These are phyloP conservation scores for Polydrusus tereticollis DNA, from an alignment of 2,888 invertebrate genomes.

Conservation along the genomic window DNA sequence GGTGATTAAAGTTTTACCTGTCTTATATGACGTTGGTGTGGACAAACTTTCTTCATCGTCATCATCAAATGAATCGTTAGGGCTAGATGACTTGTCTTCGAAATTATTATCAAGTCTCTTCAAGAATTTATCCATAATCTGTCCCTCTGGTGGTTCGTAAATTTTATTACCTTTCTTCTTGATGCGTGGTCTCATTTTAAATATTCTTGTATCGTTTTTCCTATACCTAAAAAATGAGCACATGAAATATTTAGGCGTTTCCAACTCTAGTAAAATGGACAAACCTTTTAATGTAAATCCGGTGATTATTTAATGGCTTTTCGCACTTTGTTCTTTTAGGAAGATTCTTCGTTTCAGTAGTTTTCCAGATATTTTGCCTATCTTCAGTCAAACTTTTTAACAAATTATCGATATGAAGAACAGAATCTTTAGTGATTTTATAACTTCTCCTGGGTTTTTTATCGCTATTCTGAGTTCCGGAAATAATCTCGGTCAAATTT, in stretches of 20 bases:
- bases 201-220: constrained; percentile 51
- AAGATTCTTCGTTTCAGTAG: neutral
- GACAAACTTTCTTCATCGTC: constrained; percentile 43
- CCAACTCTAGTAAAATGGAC: too few species aligned
- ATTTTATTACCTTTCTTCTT: constrained; percentile 24
- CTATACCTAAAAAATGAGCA: constrained; percentile 76
- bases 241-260: too few species aligned
- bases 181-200: constrained; percentile 36
- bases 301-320: neutral
- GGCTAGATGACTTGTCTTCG: constrained; percentile 36
- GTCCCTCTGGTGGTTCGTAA: constrained; percentile 16
- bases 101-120: constrained; percentile 34
- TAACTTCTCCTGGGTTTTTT: constrained; percentile 7
- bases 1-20: constrained; percentile 35
- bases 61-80: constrained; percentile 3
- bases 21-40: constrained; percentile 50
- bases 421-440: constrained; percentile 15
- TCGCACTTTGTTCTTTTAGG: neutral
- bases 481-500: too few species aligned
- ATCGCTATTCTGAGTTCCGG: neutral
- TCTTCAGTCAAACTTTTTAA: constrained; percentile 30
- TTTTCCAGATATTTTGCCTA: neutral
- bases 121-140: constrained; percentile 35
- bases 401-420: constrained; percentile 36
- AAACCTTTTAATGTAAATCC: constrained; percentile 32